Evolutionary conservation across 2,888 invertebrate genomes (phyloP).

Genomic region (Melolontha melolontha): DNA sequence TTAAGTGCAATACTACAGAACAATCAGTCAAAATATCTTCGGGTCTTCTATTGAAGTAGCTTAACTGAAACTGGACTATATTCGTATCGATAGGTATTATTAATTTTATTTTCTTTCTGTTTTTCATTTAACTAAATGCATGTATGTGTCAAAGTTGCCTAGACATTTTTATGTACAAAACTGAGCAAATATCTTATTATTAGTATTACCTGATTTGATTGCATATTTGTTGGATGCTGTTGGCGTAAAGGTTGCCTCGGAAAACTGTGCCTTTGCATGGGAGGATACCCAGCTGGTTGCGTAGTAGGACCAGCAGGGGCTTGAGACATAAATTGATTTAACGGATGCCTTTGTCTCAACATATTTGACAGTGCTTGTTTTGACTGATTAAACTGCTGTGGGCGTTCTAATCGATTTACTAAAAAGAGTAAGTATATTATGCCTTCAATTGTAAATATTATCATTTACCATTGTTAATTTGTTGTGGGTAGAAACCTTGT

Average conservation of each 20-base stretch:
- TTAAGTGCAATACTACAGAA: too few relatives aligned
- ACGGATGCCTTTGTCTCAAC: slow-evolving; percentile 82
- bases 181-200: too few relatives aligned
- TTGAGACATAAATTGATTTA: slow-evolving; percentile 66
- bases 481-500: slow-evolving; percentile 67
- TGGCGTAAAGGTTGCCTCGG: slow-evolving; percentile 66
- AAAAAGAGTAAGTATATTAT: slow-evolving; percentile 45
- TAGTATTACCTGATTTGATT: slow-evolving; percentile 60
- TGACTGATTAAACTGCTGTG: slow-evolving; percentile 72
- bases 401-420: slow-evolving; percentile 67
- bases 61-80: too few relatives aligned
- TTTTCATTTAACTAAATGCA: too few relatives aligned
- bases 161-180: too few relatives aligned
- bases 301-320: slow-evolving; percentile 61
- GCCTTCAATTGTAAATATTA: not conserved
- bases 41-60: too few relatives aligned
- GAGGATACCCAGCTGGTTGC: slow-evolving; percentile 63
- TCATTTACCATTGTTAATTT: slow-evolving; percentile 62
- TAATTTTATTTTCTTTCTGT: too few relatives aligned
- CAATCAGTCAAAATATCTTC: too few relatives aligned
- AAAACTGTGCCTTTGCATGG: slow-evolving; percentile 65
- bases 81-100: too few relatives aligned
- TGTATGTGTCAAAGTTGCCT: too few relatives aligned
- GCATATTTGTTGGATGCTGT: slow-evolving; percentile 63
- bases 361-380: slow-evolving; percentile 90